phyloP scores from a whole-genome alignment of 2,113 vertebrate genomes.

The Edolisoma coerulescens region DNA sequence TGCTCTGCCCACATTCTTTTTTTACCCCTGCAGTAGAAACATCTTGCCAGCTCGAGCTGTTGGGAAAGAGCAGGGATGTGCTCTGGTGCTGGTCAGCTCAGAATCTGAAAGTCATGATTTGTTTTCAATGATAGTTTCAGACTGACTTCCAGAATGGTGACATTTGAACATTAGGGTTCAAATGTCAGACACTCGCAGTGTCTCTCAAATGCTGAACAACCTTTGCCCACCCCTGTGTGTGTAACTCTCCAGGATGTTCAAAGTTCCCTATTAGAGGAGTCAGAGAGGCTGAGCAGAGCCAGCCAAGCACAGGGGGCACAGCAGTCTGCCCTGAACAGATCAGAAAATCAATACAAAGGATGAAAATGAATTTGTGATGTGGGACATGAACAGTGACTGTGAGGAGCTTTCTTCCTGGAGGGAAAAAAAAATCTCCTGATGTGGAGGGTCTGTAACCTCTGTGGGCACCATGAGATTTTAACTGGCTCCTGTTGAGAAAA shows the following conservation, averaged over 20 bases:
- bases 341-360: background rate
- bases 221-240: background rate
- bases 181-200: background rate
- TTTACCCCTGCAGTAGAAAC: background rate
- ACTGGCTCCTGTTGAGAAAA: background rate
- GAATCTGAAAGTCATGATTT: background rate
- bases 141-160: background rate
- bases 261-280: background rate
- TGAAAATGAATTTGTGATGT: background rate
- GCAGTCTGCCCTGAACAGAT: background rate
- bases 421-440: rapidly evolving
- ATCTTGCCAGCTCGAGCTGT: background rate
- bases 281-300: background rate
- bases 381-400: background rate
- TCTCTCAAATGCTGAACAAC: background rate
- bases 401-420: background rate
- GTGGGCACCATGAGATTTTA: background rate
- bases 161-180: background rate
- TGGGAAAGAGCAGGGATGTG: background rate
- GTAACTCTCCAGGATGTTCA: background rate
- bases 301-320: background rate
- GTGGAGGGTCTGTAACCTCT: background rate
- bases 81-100: background rate
- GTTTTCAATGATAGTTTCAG: background rate
- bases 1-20: background rate